Evolutionary conservation across 1,140 invertebrate genomes (phyloP), one percentile per base, ranked within the genome.

Genomic region (Neoseiulus cucumeris): DNA sequence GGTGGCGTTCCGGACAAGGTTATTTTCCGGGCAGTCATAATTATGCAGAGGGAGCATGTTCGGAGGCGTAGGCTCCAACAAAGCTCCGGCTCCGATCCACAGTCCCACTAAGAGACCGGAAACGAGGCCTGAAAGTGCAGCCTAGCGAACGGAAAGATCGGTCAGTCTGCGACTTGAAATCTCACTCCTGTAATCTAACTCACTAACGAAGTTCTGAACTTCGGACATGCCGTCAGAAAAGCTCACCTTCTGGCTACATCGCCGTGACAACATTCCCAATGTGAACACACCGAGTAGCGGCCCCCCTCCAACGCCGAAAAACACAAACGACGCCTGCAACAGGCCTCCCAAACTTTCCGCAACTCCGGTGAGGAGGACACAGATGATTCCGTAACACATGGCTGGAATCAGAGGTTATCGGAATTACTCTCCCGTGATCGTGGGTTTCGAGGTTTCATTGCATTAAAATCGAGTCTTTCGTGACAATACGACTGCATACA

Each of bases 271-370:
- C 83, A 89, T 86, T 66, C 87, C 87, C 1, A 88, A 74, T 0
- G 85, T 83, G 71, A 89, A 89, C n/a, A 89, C 72, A 0, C 83
- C 86, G 18, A 89, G 73, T 25, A 89, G 73, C 1, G 87, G 87
- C 17, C 87, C 87, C 7, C 87, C 86, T 29, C 88, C 79, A 18
- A 87, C 81, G 25, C 86, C 86, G 71, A 88, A 87, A 67, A 89
- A 84, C 0, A 85, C 86, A 18, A 89, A 74, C 7, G 84, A 81
- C 1, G 82, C 81, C 77, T 88, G 80, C 5, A 89, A 75, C 7
- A 91, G 73, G 1, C 84, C 84, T 1, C 84, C 85, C 33, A 90
- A 75, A 33, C 80, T 75, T 68, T 87, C 81, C 4, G 84, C 83
- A n/a, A 87, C 30, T 71, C 86, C 87, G 1, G 87, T 84, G 17